Percentiles rank a stretch among this genome's conserved stretches.
phyloP scores from a whole-genome alignment of 1,140 invertebrate genomes.

The Drosophila takahashii region DNA sequence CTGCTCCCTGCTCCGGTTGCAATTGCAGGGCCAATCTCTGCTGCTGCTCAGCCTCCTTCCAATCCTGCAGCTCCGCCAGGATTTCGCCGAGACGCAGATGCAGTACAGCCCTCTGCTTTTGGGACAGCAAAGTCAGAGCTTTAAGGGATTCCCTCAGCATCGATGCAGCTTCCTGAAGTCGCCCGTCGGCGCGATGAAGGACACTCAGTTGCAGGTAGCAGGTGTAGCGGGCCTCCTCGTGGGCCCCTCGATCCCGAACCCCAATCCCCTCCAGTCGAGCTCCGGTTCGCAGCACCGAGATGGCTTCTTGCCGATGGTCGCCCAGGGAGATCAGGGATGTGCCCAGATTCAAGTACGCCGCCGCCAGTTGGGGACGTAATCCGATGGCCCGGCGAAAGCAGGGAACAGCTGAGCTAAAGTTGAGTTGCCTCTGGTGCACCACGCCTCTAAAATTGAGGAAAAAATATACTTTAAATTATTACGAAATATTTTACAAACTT shows the following conservation, averaged over 20 bases:
- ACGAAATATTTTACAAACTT: background rate
- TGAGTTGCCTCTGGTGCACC: constrained; percentile 91
- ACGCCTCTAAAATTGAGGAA: constrained; percentile 91
- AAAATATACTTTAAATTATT: background rate
- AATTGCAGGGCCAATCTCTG: constrained; percentile 91
- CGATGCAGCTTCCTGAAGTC: constrained; percentile 91
- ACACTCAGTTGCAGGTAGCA: constrained; percentile 95
- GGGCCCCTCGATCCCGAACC: constrained; percentile 94
- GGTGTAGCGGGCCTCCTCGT: constrained; percentile 94
- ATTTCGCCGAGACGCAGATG: constrained; percentile 88
- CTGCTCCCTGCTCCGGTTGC: constrained; percentile 93
- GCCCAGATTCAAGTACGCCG: constrained; percentile 97
- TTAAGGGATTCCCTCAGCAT: constrained; percentile 89
- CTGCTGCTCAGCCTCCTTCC: constrained; percentile 92
- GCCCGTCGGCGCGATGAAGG: constrained; percentile 93
- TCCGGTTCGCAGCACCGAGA: constrained; percentile 91
- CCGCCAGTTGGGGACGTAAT: constrained; percentile 95
- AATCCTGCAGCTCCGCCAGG: constrained; percentile 90
- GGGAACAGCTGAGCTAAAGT: constrained; percentile 87
- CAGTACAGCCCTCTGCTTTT: constrained; percentile 89
- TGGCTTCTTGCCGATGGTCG: constrained; percentile 90
- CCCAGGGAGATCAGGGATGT: constrained; percentile 92
- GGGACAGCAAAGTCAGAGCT: constrained; percentile 91
- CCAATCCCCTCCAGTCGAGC: constrained; percentile 93
- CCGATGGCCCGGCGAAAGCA: constrained; percentile 89